phyloP scores from a whole-genome alignment of 2,888 invertebrate species.

The Agrochola circellaris region DNA sequence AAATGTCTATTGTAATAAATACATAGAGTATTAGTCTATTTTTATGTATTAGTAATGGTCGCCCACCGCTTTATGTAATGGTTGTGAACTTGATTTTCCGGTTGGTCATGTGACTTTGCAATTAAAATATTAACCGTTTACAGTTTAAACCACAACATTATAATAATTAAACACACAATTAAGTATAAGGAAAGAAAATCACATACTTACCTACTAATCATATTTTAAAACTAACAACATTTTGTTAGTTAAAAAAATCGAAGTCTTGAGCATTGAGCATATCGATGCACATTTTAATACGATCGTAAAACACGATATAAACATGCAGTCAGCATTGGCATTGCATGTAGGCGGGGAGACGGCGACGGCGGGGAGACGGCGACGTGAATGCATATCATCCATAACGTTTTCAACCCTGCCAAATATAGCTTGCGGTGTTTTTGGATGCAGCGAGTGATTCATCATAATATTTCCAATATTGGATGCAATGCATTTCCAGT shows the following conservation, averaged over 20 bases:
- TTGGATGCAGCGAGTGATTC: conserved; percentile 67
- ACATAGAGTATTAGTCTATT: conserved; percentile 37
- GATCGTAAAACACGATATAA: conserved; percentile 13
- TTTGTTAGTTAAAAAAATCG: not conserved
- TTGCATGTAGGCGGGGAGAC: conserved; percentile 50
- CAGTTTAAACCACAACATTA: conserved; percentile 14
- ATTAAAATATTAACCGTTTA: conserved; percentile 37
- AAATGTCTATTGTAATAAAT: conserved; percentile 39
- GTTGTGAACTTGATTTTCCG: conserved; percentile 49
- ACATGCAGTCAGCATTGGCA: conserved; percentile 29
- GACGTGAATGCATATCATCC: conserved; percentile 53
- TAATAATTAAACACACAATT: not conserved
- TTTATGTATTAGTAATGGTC: conserved; percentile 50
- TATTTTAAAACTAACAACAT: not conserved
- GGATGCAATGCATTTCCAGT: conserved; percentile 74
- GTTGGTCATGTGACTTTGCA: conserved; percentile 24
- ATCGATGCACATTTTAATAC: conserved; percentile 26
- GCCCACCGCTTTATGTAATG: conserved; percentile 31
- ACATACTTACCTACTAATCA: too few species aligned
- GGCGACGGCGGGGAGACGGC: conserved; percentile 46
- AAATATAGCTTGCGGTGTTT: conserved; percentile 55
- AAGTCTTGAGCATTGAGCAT: not conserved
- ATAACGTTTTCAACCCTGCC: conserved; percentile 46
- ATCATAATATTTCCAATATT: conserved; percentile 70
- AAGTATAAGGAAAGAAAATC: not conserved